These are phyloP conservation scores for Crossocerus cetratus DNA, from an alignment of 2,888 invertebrate genomes.

Conservation along the genomic window DNA sequence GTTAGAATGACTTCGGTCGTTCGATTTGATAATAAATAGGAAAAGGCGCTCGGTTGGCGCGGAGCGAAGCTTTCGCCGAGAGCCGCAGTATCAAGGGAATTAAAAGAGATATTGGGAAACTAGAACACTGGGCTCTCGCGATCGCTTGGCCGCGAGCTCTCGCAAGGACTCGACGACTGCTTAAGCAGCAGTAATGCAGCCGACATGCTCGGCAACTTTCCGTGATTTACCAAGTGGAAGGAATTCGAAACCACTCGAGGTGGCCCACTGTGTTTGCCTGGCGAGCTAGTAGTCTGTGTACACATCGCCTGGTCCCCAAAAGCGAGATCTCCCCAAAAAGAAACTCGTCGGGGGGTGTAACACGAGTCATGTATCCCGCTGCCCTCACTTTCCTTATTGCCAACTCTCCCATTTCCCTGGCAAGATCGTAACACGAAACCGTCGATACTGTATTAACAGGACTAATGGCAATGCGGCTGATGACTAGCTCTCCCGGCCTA, in stretches of 20 bases:
- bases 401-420: background rate
- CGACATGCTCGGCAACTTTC: constrained; percentile 16
- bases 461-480: too few relatives aligned
- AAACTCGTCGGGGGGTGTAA: constrained; percentile 3
- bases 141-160: background rate
- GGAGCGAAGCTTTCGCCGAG: background rate
- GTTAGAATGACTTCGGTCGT: too few relatives aligned
- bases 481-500: too few relatives aligned
- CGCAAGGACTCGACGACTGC: constrained; percentile 1
- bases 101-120: background rate
- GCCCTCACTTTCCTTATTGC: background rate
- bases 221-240: constrained; percentile 28
- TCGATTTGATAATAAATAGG: too few relatives aligned
- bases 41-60: background rate
- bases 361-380: background rate
- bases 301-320: constrained; percentile 10
- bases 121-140: background rate
- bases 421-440: too few relatives aligned
- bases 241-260: constrained; percentile 24
- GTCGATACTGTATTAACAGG: too few relatives aligned
- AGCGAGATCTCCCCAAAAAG: constrained; percentile 27
- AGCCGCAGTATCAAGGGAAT: background rate
- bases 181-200: background rate
- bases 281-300: constrained; percentile 15
- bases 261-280: constrained; percentile 27